A percentile compares a stretch with the other conserved stretches of the same genome.
phyloP scores from a whole-genome alignment of 2,113 vertebrate species.

The Rutilus rutilus region DNA sequence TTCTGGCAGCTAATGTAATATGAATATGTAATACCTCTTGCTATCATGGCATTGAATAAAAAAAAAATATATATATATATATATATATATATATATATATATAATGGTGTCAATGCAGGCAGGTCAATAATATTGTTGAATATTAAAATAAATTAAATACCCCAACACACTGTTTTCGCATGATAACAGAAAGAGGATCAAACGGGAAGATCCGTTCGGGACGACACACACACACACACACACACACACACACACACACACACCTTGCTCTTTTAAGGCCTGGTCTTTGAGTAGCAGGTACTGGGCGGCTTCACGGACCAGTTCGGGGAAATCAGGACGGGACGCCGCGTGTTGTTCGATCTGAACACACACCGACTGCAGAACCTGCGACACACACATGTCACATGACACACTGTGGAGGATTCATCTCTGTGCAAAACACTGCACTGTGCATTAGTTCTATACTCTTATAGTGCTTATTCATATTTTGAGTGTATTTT shows the following conservation, averaged over 20 bases:
- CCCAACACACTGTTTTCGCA: background rate
- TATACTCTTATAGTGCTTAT: too few relatives aligned
- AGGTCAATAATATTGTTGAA: too few relatives aligned
- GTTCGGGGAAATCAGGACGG: conserved; percentile 82
- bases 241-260: background rate
- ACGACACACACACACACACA: background rate
- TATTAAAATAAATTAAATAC: too few relatives aligned
- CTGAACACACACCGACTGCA: conserved; percentile 88
- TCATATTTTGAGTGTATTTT: too few relatives aligned
- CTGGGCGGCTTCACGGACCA: conserved; percentile 87
- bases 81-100: too few relatives aligned
- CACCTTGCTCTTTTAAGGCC: conserved; percentile 73
- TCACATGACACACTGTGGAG: background rate
- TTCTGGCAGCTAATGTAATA: too few relatives aligned
- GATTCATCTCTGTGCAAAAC: too few relatives aligned
- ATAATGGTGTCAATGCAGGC: too few relatives aligned
- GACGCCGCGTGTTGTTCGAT: conserved; percentile 85
- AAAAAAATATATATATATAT: too few relatives aligned
- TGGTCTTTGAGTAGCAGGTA: conserved; percentile 88
- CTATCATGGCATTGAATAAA: too few relatives aligned
- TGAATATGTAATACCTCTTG: too few relatives aligned
- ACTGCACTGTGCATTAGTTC: too few relatives aligned
- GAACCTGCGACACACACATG: conserved; percentile 72
- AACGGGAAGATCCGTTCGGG: background rate
- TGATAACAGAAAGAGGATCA: background rate